Percentiles rank a stretch among this genome's conserved stretches.
Evolutionary conservation across 2,113 vertebrate genomes (phyloP).

Genomic region (Rallus limicola): DNA sequence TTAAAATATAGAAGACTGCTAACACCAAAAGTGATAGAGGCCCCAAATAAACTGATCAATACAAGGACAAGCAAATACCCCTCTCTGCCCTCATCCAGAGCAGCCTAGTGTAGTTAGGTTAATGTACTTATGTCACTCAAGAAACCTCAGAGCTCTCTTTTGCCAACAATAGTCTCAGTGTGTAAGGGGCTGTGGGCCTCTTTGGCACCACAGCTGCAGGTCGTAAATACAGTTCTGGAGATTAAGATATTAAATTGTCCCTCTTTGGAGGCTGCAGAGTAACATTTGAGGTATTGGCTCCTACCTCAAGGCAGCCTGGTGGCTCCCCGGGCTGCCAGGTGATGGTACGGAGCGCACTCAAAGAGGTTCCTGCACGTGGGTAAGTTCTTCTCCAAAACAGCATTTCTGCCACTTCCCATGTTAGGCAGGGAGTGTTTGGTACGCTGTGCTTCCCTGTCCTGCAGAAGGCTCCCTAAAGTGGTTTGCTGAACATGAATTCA

Average conservation of each 20-base stretch:
- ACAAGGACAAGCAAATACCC: not conserved
- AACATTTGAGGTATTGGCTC: not conserved
- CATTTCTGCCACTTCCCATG: not conserved
- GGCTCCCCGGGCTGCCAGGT: not conserved
- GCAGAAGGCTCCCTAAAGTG: not conserved
- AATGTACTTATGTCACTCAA: not conserved
- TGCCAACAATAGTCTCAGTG: slow-evolving; percentile 36
- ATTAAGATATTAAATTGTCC: slow-evolving; percentile 12
- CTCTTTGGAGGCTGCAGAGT: not conserved
- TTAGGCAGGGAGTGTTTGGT: not conserved
- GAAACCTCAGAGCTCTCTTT: slow-evolving; percentile 22
- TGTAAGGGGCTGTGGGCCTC: not conserved
- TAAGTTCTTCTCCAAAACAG: not conserved
- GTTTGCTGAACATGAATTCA: not conserved
- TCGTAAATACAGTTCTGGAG: slow-evolving; percentile 23
- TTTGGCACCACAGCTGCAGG: slow-evolving; percentile 58
- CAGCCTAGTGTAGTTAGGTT: not conserved
- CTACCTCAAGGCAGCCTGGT: not conserved
- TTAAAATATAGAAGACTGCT: not conserved
- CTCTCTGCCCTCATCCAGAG: not conserved
- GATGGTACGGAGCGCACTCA: not conserved
- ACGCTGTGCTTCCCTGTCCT: not conserved
- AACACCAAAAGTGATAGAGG: not conserved
- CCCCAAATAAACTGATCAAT: not conserved
- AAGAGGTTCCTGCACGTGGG: not conserved